phyloP scores from a whole-genome alignment of 2,888 invertebrate genomes.

The Ophion costatus region DNA sequence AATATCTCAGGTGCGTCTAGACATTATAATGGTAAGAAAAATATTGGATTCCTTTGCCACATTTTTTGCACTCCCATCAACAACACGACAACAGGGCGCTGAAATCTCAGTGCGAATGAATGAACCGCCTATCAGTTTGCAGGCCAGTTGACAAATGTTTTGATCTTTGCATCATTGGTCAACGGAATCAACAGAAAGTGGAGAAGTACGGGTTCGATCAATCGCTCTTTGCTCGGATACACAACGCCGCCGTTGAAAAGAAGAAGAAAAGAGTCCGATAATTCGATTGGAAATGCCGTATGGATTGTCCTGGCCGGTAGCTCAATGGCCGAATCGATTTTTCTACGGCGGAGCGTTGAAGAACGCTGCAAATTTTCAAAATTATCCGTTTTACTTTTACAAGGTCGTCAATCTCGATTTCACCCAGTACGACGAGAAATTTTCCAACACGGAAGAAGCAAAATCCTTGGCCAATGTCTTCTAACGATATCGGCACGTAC shows the following conservation, averaged over 20 bases:
- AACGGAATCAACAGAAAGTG: constrained; percentile 86
- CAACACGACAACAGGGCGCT: background rate
- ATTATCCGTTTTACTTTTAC: constrained; percentile 85
- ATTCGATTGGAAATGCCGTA: constrained; percentile 89
- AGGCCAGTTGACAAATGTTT: too few relatives aligned
- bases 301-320: constrained; percentile 93
- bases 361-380: constrained; percentile 70
- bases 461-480: constrained; percentile 86
- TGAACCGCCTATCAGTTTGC: too few relatives aligned
- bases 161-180: too few relatives aligned
- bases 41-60: background rate
- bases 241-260: constrained; percentile 85
- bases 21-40: background rate
- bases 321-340: constrained; percentile 90
- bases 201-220: constrained; percentile 88
- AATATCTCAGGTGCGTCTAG: constrained; percentile 87
- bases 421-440: constrained; percentile 72
- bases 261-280: constrained; percentile 81
- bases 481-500: constrained; percentile 82
- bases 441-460: constrained; percentile 87
- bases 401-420: constrained; percentile 53
- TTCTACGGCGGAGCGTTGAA: constrained; percentile 87
- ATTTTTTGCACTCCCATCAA: background rate
- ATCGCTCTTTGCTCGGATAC: constrained; percentile 91
- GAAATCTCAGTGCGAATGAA: too few relatives aligned